A percentile compares a stretch with the other conserved stretches of the same genome.
phyloP scores from a whole-genome alignment of 2,888 invertebrate genomes.

The Pammene aurita region DNA sequence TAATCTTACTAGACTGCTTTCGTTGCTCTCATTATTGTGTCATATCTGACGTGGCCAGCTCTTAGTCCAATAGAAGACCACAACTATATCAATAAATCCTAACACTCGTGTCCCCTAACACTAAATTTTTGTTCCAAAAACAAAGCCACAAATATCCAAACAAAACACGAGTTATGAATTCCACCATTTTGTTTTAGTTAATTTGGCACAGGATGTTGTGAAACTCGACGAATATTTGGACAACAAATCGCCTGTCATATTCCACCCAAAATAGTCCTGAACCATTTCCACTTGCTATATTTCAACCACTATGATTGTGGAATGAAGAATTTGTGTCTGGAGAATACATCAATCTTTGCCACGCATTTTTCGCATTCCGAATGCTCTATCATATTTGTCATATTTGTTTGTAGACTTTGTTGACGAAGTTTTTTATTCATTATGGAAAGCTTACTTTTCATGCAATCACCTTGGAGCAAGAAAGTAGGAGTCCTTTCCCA shows the following conservation, averaged over 20 bases:
- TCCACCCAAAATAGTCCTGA: slow-evolving; percentile 22
- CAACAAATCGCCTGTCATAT: slow-evolving; percentile 39
- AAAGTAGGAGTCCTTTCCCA: no score
- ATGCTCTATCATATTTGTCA: background rate
- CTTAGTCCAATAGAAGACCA: no score
- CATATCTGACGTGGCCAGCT: no score
- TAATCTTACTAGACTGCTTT: no score
- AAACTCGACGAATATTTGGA: slow-evolving; percentile 35
- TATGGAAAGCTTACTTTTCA: no score
- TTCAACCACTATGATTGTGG: slow-evolving; percentile 14
- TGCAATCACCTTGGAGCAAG: no score
- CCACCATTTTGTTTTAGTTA: slow-evolving; percentile 34
- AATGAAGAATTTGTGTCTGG: slow-evolving; percentile 11
- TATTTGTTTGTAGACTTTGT: no score
- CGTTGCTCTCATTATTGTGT: no score
- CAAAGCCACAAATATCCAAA: slow-evolving; percentile 5
- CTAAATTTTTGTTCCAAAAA: no score
- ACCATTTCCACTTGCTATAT: slow-evolving; percentile 22
- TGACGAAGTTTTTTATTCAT: no score
- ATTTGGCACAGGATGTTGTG: slow-evolving; percentile 37
- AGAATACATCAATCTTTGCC: slow-evolving; percentile 7
- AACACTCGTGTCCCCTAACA: no score
- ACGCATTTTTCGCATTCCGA: slow-evolving; percentile 9
- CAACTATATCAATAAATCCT: no score
- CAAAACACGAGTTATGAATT: slow-evolving; percentile 6